Base-by-base conservation (phyloP, 64 coral and sea anemone species). In the Actinia equina region DNA sequence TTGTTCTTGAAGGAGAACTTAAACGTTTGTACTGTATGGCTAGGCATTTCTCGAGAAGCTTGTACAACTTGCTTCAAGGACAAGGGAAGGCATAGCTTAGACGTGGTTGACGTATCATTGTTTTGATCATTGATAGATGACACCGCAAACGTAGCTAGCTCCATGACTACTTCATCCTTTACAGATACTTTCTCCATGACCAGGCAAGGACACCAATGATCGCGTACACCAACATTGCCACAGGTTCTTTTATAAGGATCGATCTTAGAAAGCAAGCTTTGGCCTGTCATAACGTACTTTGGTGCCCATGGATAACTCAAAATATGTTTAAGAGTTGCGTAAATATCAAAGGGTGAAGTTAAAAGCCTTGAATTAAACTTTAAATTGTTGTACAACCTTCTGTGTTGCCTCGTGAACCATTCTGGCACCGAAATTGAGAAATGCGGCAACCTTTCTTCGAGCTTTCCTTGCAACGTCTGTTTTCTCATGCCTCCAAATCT, bases 391-490 rank as follows among this genome's bases (percentile, higher is more conserved):
- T 77, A 87, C 44, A 89, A 19, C 2, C 16, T 59, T 19, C 27
- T 51, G 46, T 89, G 43, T 62, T 83, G 83, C 55, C 62, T 60
- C 4, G 56, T 44, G 23, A 89, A 80, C 87, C 87, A 89, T 20
- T 80, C 17, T 16, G 87, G 87, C 7, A 89, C 59, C 22, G 87
- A 84, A 51, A 89, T 64, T 17, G 87, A 89, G 27, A 89, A 62
- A 59, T 82, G 79, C 1, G 87, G 87, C 20, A 89, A 44, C 19
- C 87, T 62, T 27, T 89, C 87, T 17, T 89, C 87, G 1, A 89
- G 54, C 81, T 89, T 89, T 45, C 87, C 87, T 53, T 89, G 87
- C 8, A 89, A 19, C 18, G 87, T 89, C 23, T 89, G 83, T 16
- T 85, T 89, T 83, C 87, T 20, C 27, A 89, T 45, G 4, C 79